These are phyloP conservation scores for Cheilosia impressa DNA, from an alignment of 2,888 invertebrate genomes.

Conservation along the genomic window DNA sequence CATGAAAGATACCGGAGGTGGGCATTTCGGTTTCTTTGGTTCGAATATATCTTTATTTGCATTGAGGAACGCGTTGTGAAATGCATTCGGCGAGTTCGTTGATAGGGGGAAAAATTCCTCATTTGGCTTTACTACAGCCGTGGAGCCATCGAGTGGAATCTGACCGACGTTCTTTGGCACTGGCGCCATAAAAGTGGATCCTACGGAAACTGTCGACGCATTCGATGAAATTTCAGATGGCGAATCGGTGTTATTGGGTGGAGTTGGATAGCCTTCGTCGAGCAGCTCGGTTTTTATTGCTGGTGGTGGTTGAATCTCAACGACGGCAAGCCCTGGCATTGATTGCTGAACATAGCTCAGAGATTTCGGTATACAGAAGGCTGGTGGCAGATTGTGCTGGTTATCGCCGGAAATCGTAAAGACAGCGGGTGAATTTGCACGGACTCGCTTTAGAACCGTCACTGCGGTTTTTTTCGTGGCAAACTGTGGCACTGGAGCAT, in stretches of 20 bases:
- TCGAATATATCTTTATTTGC: background rate
- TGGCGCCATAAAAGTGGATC: background rate
- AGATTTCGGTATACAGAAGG: conserved; percentile 28
- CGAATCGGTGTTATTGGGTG: background rate
- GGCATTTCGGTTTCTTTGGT: background rate
- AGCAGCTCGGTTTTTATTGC: conserved; percentile 30
- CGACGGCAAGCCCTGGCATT: background rate
- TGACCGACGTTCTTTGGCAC: background rate
- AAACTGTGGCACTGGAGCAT: background rate
- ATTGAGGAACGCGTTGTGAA: background rate
- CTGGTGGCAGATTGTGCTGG: conserved; percentile 20
- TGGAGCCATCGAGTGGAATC: conserved; percentile 15
- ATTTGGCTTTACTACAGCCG: conserved; percentile 11
- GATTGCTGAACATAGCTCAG: background rate
- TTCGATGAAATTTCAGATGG: background rate
- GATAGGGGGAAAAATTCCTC: background rate
- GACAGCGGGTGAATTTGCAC: conserved; percentile 15
- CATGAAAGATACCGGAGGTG: background rate
- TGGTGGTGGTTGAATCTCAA: background rate
- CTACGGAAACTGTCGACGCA: background rate
- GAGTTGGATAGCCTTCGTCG: background rate
- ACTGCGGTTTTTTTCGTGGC: background rate
- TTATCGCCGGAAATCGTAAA: conserved; percentile 23
- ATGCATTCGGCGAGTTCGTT: background rate
- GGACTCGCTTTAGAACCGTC: background rate